Evolutionary conservation across 1,140 invertebrate genomes (phyloP).

Genomic region (Patella vulgata): DNA sequence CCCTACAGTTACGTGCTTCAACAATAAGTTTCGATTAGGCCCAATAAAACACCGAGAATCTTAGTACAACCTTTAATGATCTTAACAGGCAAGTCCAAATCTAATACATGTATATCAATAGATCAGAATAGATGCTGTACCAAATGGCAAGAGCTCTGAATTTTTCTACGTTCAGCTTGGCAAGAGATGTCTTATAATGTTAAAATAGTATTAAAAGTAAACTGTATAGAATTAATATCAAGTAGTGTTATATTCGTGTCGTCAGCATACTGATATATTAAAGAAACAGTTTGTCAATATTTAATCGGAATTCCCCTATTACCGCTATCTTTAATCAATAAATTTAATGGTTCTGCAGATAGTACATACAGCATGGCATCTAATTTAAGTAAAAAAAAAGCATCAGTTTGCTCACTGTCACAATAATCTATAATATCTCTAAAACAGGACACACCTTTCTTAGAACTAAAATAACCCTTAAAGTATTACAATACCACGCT

Average conservation of each 20-base stretch:
- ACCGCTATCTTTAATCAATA: no score
- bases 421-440: no score
- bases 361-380: slow-evolving; percentile 64
- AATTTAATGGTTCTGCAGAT: slow-evolving; percentile 48
- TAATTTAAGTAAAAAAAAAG: no score
- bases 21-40: no score
- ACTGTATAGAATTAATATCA: no score
- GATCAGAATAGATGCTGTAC: slow-evolving; percentile 44
- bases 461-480: no score
- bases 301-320: no score
- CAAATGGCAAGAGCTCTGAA: slow-evolving; percentile 32
- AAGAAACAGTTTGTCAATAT: slow-evolving; percentile 29
- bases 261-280: no score
- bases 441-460: slow-evolving; percentile 63
- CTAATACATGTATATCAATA: slow-evolving; percentile 22
- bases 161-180: slow-evolving; percentile 40
- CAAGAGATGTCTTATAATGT: slow-evolving; percentile 30
- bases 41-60: slow-evolving; percentile 33
- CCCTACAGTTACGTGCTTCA: no score
- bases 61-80: slow-evolving; percentile 32
- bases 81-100: slow-evolving; percentile 40
- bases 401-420: no score
- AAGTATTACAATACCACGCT: no score
- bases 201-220: no score
- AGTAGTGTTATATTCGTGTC: slow-evolving; percentile 32